These are phyloP conservation scores for Caenorhabditis sp. DNA, from an alignment of 2,888 invertebrate species.

Conservation along the genomic window DNA sequence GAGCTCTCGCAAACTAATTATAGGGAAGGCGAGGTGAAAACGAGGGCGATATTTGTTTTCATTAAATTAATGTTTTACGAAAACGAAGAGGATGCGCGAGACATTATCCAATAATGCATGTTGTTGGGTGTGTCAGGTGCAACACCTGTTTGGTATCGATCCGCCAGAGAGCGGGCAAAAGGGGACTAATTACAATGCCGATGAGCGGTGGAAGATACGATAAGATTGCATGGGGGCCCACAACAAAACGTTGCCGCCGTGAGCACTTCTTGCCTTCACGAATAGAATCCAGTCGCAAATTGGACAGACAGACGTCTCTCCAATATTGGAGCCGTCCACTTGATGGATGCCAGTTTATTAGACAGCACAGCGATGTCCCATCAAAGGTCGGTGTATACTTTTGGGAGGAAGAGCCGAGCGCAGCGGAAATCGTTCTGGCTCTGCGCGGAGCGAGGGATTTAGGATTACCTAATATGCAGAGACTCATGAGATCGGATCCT, in stretches of 20 bases:
- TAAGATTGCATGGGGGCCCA: not conserved
- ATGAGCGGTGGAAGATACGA: too few species aligned
- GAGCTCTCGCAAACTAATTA: conserved; percentile 5
- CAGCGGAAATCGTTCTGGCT: conserved; percentile 39
- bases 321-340: conserved; percentile 6
- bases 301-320: not conserved
- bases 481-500: not conserved
- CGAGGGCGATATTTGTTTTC: too few species aligned
- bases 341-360: conserved; percentile 54
- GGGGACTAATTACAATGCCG: too few species aligned
- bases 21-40: too few species aligned
- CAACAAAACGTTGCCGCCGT: conserved; percentile 3
- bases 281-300: too few species aligned
- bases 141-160: too few species aligned
- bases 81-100: too few species aligned
- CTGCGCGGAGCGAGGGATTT: conserved; percentile 6
- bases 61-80: too few species aligned
- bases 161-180: too few species aligned
- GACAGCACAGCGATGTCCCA: conserved; percentile 27
- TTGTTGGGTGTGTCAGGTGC: too few species aligned
- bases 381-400: conserved; percentile 47
- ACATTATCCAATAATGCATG: too few species aligned
- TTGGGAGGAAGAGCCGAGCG: not conserved
- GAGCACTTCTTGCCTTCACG: not conserved
- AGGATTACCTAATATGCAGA: conserved; percentile 27